A percentile compares a stretch with the other conserved stretches of the same genome.
Conservation (phyloP, 2,888 invertebrate species). For the Rhingia rostrata region DNA sequence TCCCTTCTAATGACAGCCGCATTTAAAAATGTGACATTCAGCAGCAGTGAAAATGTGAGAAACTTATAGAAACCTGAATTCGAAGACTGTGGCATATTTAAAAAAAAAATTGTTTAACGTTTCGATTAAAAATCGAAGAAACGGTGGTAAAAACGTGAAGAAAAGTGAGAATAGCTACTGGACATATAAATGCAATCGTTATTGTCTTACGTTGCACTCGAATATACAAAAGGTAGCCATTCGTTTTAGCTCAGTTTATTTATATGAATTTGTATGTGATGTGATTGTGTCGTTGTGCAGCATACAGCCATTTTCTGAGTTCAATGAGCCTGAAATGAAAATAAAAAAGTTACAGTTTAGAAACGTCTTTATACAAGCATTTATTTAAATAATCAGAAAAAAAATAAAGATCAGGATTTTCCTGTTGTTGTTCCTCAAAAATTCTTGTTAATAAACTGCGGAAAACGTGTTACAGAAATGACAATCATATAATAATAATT, state of each 20-base stretch:
- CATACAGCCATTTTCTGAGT: constrained; percentile 33
- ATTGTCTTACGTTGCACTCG: constrained; percentile 17
- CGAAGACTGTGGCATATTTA: constrained; percentile 46
- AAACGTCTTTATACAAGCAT: neutral
- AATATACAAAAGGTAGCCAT: constrained; percentile 20
- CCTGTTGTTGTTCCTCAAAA: no score
- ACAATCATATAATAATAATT: no score
- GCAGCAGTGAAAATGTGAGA: constrained; percentile 30
- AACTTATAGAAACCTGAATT: constrained; percentile 23
- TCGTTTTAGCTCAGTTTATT: constrained; percentile 27
- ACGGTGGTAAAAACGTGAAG: neutral
- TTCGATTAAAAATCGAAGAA: constrained; percentile 6
- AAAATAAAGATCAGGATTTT: no score
- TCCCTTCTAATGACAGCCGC: constrained; percentile 59
- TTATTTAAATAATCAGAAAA: no score
- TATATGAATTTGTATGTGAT: neutral
- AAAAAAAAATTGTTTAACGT: constrained; percentile 3
- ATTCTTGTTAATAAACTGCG: no score
- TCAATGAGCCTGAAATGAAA: constrained; percentile 20
- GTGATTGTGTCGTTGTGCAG: neutral
- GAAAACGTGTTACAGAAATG: no score
- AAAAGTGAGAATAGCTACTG: neutral
- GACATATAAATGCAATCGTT: constrained; percentile 26
- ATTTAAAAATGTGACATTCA: constrained; percentile 32
- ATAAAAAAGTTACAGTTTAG: neutral